phyloP scores from a whole-genome alignment of 2,113 vertebrate species.

The Eulemur rufifrons region DNA sequence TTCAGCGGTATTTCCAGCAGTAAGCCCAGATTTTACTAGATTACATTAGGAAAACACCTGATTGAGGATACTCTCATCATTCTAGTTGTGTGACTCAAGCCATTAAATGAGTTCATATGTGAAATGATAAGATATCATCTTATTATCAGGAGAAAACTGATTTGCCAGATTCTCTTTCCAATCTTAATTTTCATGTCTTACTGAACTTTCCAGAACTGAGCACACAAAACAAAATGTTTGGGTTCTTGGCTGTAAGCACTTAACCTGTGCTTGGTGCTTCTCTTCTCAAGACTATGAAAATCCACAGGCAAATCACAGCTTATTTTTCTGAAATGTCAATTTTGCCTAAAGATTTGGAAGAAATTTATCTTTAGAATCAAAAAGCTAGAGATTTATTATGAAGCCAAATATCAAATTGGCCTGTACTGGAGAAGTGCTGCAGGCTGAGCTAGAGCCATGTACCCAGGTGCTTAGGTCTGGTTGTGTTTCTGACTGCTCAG shows the following conservation, averaged over 20 bases:
- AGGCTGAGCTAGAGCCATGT: neutral
- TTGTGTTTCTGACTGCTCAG: neutral
- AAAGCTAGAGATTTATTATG: neutral
- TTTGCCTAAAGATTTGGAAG: slow-evolving; percentile 7
- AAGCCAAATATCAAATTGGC: neutral
- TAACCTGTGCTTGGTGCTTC: neutral
- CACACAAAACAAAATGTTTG: neutral
- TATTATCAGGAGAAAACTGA: neutral
- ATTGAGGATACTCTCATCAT: neutral
- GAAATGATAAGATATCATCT: neutral
- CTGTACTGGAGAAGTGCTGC: neutral
- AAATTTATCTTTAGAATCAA: neutral
- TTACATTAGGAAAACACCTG: neutral
- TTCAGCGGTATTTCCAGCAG: neutral
- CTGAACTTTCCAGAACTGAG: neutral
- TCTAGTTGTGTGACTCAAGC: neutral
- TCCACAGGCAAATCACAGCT: neutral
- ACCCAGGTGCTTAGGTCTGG: neutral
- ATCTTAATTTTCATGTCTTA: rapidly evolving
- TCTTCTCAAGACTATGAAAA: neutral
- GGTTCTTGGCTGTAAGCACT: neutral
- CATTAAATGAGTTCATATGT: neutral
- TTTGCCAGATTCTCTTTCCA: neutral
- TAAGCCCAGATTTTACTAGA: neutral
- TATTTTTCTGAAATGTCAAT: neutral